Conservation (phyloP, 2,797 vertebrate species). For the Rallus crepitans region DNA sequence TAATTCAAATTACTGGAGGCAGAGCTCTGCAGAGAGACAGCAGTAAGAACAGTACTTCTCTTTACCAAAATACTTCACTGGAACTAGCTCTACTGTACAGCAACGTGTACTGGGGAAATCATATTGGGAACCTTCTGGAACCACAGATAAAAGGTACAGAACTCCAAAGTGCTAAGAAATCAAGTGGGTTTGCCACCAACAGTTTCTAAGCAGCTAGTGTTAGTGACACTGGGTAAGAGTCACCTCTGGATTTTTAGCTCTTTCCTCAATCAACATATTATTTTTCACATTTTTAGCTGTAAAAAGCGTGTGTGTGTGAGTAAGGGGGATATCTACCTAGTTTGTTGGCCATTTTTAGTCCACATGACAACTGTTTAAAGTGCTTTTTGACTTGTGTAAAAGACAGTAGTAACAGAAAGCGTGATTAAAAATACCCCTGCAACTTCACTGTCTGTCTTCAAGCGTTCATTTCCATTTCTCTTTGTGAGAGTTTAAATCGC, state of each 20-base stretch:
- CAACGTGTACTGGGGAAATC: no score
- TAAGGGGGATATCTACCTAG: background rate
- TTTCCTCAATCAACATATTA: background rate
- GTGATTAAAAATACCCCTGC: background rate
- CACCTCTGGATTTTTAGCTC: background rate
- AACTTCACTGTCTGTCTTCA: background rate
- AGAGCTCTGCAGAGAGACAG: background rate
- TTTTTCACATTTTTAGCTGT: background rate
- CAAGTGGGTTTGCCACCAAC: background rate
- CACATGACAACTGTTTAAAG: background rate
- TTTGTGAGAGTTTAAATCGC: conserved; percentile 32
- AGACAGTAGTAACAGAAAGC: background rate
- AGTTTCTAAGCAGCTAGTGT: background rate
- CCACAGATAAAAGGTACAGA: background rate
- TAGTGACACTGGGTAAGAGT: background rate
- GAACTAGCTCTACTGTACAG: background rate
- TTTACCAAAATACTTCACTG: background rate
- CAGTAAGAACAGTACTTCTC: background rate
- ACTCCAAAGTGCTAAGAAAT: background rate
- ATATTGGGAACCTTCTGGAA: background rate
- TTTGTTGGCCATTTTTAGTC: background rate
- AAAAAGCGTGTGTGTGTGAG: background rate
- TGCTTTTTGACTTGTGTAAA: background rate
- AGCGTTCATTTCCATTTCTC: background rate
- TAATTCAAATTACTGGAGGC: background rate